phyloP scores from a whole-genome alignment of 2,888 invertebrate species.

The Eilema griseolum region DNA sequence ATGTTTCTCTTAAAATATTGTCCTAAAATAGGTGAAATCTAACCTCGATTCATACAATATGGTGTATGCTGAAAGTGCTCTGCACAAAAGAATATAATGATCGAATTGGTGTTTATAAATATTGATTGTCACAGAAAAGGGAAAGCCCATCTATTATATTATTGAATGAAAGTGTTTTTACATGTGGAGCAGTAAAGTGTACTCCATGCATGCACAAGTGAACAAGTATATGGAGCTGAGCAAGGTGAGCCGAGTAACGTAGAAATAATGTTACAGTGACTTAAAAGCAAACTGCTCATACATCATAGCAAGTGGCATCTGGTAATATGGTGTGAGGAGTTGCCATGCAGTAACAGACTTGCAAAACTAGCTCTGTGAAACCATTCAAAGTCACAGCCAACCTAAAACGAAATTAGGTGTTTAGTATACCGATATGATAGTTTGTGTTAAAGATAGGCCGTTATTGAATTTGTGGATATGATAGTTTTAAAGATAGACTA shows the following conservation, averaged over 20 bases:
- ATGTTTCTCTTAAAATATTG: too few species aligned
- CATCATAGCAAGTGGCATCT: background rate
- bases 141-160: background rate
- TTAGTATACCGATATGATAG: constrained; percentile 3
- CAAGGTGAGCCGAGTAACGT: background rate
- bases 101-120: too few species aligned
- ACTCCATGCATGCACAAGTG: background rate
- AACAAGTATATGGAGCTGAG: background rate
- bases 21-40: too few species aligned
- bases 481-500: constrained; percentile 8
- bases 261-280: too few species aligned
- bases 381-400: background rate
- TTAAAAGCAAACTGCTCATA: too few species aligned
- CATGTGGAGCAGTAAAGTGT: background rate
- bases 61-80: too few species aligned
- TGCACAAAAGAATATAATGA: too few species aligned
- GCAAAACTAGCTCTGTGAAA: background rate
- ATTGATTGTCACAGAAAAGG: background rate
- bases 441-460: constrained; percentile 7
- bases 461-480: constrained; percentile 13
- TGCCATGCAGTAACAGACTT: background rate
- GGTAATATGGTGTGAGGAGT: background rate
- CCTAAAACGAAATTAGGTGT: constrained; percentile 3
- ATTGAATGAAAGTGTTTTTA: background rate
- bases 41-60: too few species aligned